A percentile compares a stretch with the other conserved stretches of the same genome.
Evolutionary conservation across 2,797 vertebrate species (phyloP).

Genomic region (Danio albolineatus): DNA sequence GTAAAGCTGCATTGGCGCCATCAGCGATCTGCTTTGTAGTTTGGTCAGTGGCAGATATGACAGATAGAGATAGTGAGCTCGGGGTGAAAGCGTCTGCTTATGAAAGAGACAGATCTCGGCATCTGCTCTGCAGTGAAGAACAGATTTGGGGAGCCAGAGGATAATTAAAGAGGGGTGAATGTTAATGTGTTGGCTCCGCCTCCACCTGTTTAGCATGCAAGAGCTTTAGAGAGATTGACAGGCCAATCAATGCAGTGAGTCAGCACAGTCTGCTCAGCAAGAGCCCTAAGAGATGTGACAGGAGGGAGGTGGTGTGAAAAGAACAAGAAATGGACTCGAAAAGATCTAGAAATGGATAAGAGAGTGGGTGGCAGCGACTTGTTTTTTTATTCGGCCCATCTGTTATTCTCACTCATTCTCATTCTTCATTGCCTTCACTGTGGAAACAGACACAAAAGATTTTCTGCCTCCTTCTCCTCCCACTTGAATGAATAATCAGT

Average conservation of each 20-base stretch:
- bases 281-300: slow-evolving; percentile 35
- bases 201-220: slow-evolving; percentile 50
- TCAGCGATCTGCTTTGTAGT: slow-evolving; percentile 6
- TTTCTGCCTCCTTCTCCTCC: background rate
- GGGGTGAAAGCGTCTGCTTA: background rate
- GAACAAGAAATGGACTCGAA: slow-evolving; percentile 18
- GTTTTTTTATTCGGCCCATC: slow-evolving; percentile 46
- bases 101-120: background rate
- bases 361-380: slow-evolving; percentile 45
- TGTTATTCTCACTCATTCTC: slow-evolving; percentile 36
- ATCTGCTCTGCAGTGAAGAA: slow-evolving; percentile 2
- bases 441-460: slow-evolving; percentile 27
- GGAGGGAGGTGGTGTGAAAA: slow-evolving; percentile 27
- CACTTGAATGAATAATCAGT: background rate
- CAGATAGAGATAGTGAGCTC: background rate
- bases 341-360: slow-evolving; percentile 44
- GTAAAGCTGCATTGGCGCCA: background rate
- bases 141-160: slow-evolving; percentile 29
- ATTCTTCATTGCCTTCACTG: slow-evolving; percentile 2
- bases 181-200: slow-evolving; percentile 26
- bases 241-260: slow-evolving; percentile 46
- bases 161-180: slow-evolving; percentile 34
- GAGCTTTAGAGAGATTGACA: slow-evolving; percentile 43
- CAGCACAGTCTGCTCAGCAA: slow-evolving; percentile 49
- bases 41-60: background rate